Evolutionary conservation across 2,888 invertebrate genomes (phyloP).

Genomic region (Heliconius cydno): DNA sequence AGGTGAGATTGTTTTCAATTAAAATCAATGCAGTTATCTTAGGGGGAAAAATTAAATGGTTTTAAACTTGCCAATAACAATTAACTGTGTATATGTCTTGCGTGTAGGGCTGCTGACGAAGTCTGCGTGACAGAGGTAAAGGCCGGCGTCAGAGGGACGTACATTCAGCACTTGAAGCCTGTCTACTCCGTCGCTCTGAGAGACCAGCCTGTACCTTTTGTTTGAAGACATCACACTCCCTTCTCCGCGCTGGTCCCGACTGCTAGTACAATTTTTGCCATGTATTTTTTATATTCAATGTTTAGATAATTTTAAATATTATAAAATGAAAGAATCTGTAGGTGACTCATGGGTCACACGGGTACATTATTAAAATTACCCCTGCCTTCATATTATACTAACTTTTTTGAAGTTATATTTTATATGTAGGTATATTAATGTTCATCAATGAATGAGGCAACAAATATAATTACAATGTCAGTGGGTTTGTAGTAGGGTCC

Average conservation of each 20-base stretch:
- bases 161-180: slow-evolving; percentile 64
- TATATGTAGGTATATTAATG: background rate
- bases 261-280: slow-evolving; percentile 61
- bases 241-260: slow-evolving; percentile 70
- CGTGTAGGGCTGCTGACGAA: slow-evolving; percentile 69
- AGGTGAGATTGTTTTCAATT: no score
- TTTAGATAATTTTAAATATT: background rate
- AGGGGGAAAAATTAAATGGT: background rate
- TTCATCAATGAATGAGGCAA: slow-evolving; percentile 19
- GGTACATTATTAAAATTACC: background rate
- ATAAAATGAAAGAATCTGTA: background rate
- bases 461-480: slow-evolving; percentile 39
- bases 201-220: slow-evolving; percentile 64
- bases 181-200: slow-evolving; percentile 58
- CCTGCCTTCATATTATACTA: background rate
- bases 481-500: slow-evolving; percentile 48
- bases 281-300: slow-evolving; percentile 12
- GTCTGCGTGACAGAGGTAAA: slow-evolving; percentile 72
- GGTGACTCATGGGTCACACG: background rate
- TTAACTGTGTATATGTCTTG: slow-evolving; percentile 66
- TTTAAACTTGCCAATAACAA: slow-evolving; percentile 64
- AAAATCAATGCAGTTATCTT: background rate
- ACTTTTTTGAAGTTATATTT: background rate
- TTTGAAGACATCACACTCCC: slow-evolving; percentile 52
- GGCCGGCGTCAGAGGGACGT: slow-evolving; percentile 65